phyloP scores from a whole-genome alignment of 2,113 vertebrate genomes.

The Mustela nigripes region DNA sequence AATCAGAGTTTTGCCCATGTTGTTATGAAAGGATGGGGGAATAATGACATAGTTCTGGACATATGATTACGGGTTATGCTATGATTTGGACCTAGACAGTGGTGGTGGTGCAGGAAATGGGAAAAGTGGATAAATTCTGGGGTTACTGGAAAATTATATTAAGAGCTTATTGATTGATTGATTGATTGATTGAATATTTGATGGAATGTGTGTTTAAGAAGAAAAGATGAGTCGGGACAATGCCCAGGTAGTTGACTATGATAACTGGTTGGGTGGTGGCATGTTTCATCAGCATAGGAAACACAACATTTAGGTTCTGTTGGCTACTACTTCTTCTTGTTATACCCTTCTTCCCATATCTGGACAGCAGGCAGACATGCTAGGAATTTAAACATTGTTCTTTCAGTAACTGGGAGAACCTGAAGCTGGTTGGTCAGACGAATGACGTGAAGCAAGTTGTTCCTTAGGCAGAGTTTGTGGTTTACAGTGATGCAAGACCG shows the following conservation, averaged over 20 bases:
- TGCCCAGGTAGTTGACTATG: not conserved
- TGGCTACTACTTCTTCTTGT: not conserved
- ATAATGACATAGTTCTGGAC: not conserved
- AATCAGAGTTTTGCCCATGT: not conserved
- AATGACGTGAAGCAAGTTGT: not conserved
- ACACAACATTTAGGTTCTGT: not conserved
- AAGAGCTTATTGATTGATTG: not conserved
- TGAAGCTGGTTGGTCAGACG: conserved; percentile 30
- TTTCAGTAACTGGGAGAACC: conserved; percentile 21
- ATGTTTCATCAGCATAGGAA: not conserved
- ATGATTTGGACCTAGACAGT: not conserved
- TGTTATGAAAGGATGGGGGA: not conserved
- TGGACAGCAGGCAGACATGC: not conserved
- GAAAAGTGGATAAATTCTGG: not conserved
- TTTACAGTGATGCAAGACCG: not conserved
- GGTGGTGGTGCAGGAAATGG: not conserved
- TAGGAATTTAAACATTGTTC: conserved; percentile 5
- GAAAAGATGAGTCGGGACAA: not conserved
- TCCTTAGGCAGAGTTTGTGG: not conserved
- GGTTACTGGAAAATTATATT: not conserved
- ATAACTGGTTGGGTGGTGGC: not conserved
- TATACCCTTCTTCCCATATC: not conserved
- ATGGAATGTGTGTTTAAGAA: not conserved
- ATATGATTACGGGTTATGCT: not conserved
- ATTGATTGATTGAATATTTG: not conserved